These are phyloP conservation scores for Apis mellifera DNA, from an alignment of 1,140 invertebrate genomes.

Conservation along the genomic window DNA sequence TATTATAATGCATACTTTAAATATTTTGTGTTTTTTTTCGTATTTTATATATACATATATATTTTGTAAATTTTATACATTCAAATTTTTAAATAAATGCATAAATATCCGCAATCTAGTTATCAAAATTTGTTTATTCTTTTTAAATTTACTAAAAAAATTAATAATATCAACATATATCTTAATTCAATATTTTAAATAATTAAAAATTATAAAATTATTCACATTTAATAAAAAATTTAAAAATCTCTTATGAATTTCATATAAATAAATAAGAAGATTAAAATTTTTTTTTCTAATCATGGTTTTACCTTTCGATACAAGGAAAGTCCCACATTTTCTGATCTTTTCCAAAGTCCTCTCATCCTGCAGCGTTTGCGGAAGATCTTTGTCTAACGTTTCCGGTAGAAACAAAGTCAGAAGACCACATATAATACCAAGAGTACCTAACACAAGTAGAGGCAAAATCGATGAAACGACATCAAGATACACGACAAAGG, in stretches of 20 bases:
- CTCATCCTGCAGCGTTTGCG: constrained; percentile 91
- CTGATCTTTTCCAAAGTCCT: constrained; percentile 91
- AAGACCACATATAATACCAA: constrained; percentile 88
- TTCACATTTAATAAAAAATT: not conserved
- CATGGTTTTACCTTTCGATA: constrained; percentile 82
- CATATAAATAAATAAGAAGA: not conserved
- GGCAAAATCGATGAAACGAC: constrained; percentile 87
- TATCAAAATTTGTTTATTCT: too few relatives aligned
- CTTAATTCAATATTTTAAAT: too few relatives aligned
- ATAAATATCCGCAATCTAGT: too few relatives aligned
- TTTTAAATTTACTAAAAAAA: too few relatives aligned
- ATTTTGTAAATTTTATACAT: too few relatives aligned
- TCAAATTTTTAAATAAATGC: too few relatives aligned
- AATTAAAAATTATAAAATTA: too few relatives aligned
- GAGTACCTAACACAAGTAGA: constrained; percentile 87
- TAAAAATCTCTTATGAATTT: not conserved
- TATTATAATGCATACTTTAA: too few relatives aligned
- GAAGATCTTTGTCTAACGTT: constrained; percentile 90
- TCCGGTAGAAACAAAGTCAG: constrained; percentile 90
- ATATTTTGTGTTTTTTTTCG: too few relatives aligned
- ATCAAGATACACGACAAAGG: constrained; percentile 91
- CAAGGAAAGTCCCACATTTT: constrained; percentile 91
- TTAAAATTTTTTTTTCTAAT: not conserved
- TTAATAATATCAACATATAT: too few relatives aligned
- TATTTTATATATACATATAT: too few relatives aligned